phyloP scores from a whole-genome alignment of 2,113 vertebrate species.

The Pelecanoides urinatrix region DNA sequence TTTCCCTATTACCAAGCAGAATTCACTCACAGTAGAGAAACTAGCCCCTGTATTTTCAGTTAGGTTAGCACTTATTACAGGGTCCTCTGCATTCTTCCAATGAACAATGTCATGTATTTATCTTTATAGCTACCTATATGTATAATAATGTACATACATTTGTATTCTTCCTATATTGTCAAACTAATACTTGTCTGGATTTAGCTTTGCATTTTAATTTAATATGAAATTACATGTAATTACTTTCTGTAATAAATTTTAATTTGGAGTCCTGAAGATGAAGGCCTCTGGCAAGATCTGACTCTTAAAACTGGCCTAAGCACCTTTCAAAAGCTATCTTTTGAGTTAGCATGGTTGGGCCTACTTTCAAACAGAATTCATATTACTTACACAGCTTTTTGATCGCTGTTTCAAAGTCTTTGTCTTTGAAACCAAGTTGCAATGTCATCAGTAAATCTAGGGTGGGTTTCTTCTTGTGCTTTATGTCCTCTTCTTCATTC shows the following conservation, averaged over 20 bases:
- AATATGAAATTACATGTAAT: background rate
- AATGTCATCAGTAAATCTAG: background rate
- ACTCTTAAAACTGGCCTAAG: background rate
- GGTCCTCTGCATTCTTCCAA: background rate
- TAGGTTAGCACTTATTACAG: background rate
- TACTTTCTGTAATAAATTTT: constrained; percentile 24
- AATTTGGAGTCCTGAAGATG: background rate
- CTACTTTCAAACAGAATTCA: background rate
- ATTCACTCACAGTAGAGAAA: background rate
- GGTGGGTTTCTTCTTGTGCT: background rate
- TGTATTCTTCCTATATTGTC: background rate
- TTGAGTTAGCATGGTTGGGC: background rate
- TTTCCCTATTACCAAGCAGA: background rate
- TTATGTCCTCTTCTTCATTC: background rate
- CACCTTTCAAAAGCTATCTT: background rate
- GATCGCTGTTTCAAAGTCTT: background rate
- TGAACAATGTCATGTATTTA: background rate
- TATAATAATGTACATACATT: background rate
- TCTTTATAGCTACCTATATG: background rate
- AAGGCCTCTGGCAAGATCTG: constrained; percentile 10
- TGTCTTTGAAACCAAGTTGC: background rate
- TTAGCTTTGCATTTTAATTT: constrained; percentile 39
- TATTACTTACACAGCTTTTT: background rate
- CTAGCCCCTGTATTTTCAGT: background rate
- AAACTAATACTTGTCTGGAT: constrained; percentile 8